These are phyloP conservation scores for Exaiptasia diaphana DNA, from an alignment of 64 coral and sea anemone species.

Conservation along the genomic window DNA sequence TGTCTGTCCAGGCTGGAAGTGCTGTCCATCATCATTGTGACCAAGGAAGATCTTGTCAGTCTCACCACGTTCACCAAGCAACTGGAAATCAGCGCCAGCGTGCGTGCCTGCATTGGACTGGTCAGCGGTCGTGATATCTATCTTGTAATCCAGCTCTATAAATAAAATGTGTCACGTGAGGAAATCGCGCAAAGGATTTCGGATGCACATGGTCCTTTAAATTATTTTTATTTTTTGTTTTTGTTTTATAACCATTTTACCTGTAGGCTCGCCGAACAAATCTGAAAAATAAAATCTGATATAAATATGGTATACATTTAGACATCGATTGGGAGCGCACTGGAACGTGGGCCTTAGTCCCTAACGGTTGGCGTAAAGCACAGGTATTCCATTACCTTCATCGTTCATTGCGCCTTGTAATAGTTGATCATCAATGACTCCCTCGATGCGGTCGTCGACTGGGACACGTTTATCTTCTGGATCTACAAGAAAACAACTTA, in stretches of 20 bases:
- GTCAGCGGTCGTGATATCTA: constrained; percentile 66
- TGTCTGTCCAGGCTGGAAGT: constrained; percentile 59
- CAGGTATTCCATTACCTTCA: too few species aligned
- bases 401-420: background rate
- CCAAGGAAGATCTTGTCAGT: constrained; percentile 36
- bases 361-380: too few species aligned
- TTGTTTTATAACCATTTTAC: background rate
- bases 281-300: too few species aligned
- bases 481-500: too few species aligned
- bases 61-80: constrained; percentile 61
- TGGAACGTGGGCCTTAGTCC: too few species aligned
- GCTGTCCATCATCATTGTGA: constrained; percentile 38
- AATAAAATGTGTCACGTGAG: background rate
- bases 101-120: constrained; percentile 66
- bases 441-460: background rate
- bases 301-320: too few species aligned
- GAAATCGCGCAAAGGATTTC: too few species aligned
- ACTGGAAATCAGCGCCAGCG: constrained; percentile 65
- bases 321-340: too few species aligned
- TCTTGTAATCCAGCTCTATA: constrained; percentile 67
- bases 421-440: background rate
- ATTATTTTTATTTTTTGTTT: background rate
- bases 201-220: too few species aligned
- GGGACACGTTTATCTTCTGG: background rate
- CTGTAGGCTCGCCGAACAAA: too few species aligned